phyloP scores from a whole-genome alignment of 2,113 vertebrate species.

The Odocoileus virginianus region DNA sequence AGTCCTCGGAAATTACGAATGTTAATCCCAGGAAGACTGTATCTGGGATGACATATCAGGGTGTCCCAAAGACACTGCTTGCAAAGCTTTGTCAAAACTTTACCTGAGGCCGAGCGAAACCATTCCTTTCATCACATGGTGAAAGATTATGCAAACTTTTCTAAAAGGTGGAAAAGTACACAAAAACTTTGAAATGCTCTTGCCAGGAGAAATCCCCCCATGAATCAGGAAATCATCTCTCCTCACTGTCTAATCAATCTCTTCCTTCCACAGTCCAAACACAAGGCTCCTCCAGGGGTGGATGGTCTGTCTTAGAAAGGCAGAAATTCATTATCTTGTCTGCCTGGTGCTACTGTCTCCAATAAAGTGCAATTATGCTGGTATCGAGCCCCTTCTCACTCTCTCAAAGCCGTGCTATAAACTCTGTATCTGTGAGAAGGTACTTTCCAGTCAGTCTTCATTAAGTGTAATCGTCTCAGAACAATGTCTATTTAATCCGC shows the following conservation, averaged over 20 bases:
- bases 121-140: conserved; percentile 15
- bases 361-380: conserved; percentile 78
- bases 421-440: conserved; percentile 61
- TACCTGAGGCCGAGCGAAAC: background rate
- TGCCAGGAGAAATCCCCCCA: conserved; percentile 56
- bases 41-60: background rate
- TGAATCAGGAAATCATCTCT: conserved; percentile 42
- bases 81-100: background rate
- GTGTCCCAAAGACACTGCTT: conserved; percentile 22
- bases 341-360: conserved; percentile 73
- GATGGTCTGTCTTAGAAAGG: conserved; percentile 66
- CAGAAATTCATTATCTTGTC: conserved; percentile 78
- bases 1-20: conserved; percentile 51
- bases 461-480: conserved; percentile 70
- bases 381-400: conserved; percentile 67
- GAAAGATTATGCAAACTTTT: conserved; percentile 37
- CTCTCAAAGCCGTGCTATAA: conserved; percentile 69
- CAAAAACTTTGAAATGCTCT: conserved; percentile 16
- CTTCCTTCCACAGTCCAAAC: conserved; percentile 63
- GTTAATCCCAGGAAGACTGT: background rate
- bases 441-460: conserved; percentile 72
- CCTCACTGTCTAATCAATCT: conserved; percentile 50
- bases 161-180: background rate
- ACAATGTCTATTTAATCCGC: conserved; percentile 62
- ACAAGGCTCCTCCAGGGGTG: conserved; percentile 55